Evolutionary conservation across 2,113 vertebrate genomes (phyloP).

Genomic region (Gnathonemus longibarbis): DNA sequence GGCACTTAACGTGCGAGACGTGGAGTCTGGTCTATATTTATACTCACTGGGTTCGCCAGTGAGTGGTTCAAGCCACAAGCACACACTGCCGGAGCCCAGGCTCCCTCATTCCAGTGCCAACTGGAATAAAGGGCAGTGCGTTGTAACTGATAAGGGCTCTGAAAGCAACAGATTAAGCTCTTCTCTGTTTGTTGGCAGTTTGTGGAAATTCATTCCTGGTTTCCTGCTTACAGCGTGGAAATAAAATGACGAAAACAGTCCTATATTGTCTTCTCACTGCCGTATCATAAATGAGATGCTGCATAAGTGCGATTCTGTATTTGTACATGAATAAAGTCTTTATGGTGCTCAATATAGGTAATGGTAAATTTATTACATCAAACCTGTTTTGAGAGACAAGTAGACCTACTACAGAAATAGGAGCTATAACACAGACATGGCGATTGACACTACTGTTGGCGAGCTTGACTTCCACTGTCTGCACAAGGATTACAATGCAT

Average conservation of each 20-base stretch:
- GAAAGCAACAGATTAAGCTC: neutral
- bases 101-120: constrained; percentile 2
- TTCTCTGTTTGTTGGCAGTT: neutral
- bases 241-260: neutral
- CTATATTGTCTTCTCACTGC: neutral
- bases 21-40: constrained; percentile 13
- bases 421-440: neutral
- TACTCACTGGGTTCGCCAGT: neutral
- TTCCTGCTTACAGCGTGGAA: neutral
- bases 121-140: constrained; percentile 4
- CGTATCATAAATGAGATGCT: neutral
- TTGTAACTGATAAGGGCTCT: neutral
- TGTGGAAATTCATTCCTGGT: neutral
- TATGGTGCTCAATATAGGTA: neutral
- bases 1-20: neutral
- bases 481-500: neutral
- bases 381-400: neutral
- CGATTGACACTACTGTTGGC: neutral
- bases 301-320: neutral
- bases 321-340: neutral
- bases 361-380: neutral
- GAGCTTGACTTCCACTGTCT: neutral
- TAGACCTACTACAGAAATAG: neutral
- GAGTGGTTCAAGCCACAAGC: neutral
- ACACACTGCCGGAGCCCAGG: neutral